Conservation (phyloP, 2,888 invertebrate species). For the Synergus itoensis region DNA sequence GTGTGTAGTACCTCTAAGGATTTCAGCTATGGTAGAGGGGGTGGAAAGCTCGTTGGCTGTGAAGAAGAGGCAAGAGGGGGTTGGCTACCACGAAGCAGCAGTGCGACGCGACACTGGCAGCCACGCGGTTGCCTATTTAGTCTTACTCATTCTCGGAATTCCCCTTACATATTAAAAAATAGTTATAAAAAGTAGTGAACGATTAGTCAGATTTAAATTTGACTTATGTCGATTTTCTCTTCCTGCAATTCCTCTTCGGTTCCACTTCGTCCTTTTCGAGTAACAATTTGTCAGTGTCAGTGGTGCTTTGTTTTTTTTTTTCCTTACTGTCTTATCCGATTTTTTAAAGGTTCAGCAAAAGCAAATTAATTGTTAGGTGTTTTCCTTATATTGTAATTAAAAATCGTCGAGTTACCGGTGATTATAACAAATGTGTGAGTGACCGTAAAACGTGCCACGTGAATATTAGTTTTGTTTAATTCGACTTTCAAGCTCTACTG, state of each 20-base stretch:
- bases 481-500: background rate
- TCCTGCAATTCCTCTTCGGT: background rate
- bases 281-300: constrained; percentile 45
- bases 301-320: constrained; percentile 26
- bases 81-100: constrained; percentile 65
- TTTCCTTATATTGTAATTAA: background rate
- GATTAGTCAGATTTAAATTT: background rate
- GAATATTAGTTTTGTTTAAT: constrained; percentile 10
- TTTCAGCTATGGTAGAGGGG: constrained; percentile 26
- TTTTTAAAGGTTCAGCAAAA: background rate
- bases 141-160: background rate
- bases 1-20: constrained; percentile 29
- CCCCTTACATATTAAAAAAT: background rate
- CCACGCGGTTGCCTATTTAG: constrained; percentile 70
- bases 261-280: constrained; percentile 46
- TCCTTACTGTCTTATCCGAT: background rate
- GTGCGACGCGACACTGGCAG: constrained; percentile 74
- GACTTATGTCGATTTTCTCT: background rate
- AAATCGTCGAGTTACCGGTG: background rate
- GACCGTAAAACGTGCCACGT: constrained; percentile 29
- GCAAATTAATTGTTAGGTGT: background rate
- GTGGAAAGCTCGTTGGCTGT: constrained; percentile 27
- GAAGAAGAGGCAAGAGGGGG: constrained; percentile 49
- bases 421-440: background rate
- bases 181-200: background rate